These are phyloP conservation scores for Dromius quadrimaculatus DNA, from an alignment of 2,888 invertebrate genomes.

Conservation along the genomic window DNA sequence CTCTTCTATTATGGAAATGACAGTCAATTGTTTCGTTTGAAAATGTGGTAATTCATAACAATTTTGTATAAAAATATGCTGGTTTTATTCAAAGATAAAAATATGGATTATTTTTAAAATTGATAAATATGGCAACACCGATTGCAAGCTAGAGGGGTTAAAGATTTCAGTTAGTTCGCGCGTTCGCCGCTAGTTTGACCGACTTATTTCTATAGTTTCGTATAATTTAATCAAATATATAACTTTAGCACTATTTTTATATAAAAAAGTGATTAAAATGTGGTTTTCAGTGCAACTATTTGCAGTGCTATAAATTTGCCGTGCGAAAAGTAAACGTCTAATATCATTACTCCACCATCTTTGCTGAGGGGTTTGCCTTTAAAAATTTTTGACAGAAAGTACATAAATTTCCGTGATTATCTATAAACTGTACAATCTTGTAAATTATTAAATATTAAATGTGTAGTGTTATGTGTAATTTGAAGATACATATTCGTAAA, in stretches of 20 bases:
- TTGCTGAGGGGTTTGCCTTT: constrained; percentile 51
- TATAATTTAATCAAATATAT: constrained; percentile 33
- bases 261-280: constrained; percentile 26
- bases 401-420: constrained; percentile 34
- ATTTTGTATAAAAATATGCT: too few species aligned
- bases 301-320: constrained; percentile 14
- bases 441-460: constrained; percentile 32
- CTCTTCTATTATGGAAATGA: too few species aligned
- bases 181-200: constrained; percentile 55
- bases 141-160: constrained; percentile 15
- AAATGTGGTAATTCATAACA: too few species aligned
- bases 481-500: constrained; percentile 24
- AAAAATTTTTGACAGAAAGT: constrained; percentile 47
- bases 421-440: constrained; percentile 20
- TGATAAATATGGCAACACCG: constrained; percentile 35
- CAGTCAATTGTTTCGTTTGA: too few species aligned
- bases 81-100: too few species aligned
- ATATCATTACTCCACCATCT: constrained; percentile 49
- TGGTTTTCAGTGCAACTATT: constrained; percentile 2
- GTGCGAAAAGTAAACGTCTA: constrained; percentile 17
- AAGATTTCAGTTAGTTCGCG: constrained; percentile 56
- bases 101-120: constrained; percentile 47
- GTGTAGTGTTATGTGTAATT: constrained; percentile 4
- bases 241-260: constrained; percentile 11
- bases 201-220: constrained; percentile 39